A percentile compares a stretch with the other conserved stretches of the same genome.
Evolutionary conservation across 2,888 invertebrate genomes (phyloP).

Genomic region (Mesochorus sp.): DNA sequence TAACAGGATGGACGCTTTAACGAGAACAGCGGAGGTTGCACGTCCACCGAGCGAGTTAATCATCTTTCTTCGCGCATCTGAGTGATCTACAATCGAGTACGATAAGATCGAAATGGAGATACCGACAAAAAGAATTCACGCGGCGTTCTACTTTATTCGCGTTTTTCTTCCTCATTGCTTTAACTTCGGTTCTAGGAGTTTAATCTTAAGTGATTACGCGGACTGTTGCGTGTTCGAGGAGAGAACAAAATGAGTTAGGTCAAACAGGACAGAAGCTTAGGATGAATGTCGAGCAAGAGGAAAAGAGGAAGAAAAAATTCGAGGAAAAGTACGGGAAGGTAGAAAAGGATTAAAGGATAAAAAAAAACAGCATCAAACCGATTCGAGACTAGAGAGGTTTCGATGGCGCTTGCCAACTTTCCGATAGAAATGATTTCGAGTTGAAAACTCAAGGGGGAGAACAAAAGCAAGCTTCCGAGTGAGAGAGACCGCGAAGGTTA

Average conservation of each 20-base stretch:
- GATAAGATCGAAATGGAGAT: not conserved
- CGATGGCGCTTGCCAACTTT: conserved; percentile 46
- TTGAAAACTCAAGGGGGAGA: conserved; percentile 46
- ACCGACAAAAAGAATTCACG: not conserved
- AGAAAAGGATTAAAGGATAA: conserved; percentile 64
- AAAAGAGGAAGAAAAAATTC: conserved; percentile 10
- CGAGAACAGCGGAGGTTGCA: conserved; percentile 47
- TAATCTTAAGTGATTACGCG: not conserved
- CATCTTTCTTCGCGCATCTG: not conserved
- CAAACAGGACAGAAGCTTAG: conserved; percentile 1
- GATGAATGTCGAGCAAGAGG: conserved; percentile 13
- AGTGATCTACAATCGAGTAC: not conserved
- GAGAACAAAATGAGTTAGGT: not conserved
- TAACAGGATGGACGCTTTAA: conserved; percentile 60
- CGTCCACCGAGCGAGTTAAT: conserved; percentile 28
- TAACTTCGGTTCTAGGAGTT: not conserved
- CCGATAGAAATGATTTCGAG: conserved; percentile 45
- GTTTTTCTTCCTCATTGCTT: not conserved
- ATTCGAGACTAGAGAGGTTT: conserved; percentile 31
- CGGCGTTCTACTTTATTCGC: not conserved
- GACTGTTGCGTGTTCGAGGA: not conserved
- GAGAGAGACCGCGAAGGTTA: conserved; percentile 20
- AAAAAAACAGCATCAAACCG: conserved; percentile 59
- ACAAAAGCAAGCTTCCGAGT: conserved; percentile 47
- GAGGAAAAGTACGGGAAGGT: conserved; percentile 31